Evolutionary conservation across 2,113 vertebrate genomes (phyloP).

Genomic region (Miniopterus natalensis): DNA sequence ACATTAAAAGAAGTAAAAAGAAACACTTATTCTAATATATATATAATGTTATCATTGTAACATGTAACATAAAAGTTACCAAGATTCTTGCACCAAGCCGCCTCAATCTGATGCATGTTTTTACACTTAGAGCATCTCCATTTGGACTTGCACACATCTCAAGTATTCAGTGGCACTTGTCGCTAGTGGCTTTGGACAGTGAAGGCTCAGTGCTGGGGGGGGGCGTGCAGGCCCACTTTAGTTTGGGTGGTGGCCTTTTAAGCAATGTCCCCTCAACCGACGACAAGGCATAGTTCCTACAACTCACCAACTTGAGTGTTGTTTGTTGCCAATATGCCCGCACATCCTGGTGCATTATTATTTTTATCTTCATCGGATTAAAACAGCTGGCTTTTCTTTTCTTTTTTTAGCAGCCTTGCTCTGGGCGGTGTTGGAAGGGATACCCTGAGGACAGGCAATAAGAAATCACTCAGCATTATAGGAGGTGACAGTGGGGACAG

Average conservation of each 20-base stretch:
- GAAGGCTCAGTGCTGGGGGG: neutral
- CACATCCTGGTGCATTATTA: neutral
- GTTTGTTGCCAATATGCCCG: neutral
- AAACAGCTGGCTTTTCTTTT: neutral
- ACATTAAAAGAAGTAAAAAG: neutral
- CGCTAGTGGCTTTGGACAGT: neutral
- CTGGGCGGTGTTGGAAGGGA: neutral
- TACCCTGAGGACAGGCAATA: neutral
- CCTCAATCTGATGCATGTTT: neutral
- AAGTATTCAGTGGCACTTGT: rapidly evolving
- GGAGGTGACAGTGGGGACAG: neutral
- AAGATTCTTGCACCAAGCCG: neutral
- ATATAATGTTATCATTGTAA: neutral
- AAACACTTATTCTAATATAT: neutral
- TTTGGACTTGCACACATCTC: neutral
- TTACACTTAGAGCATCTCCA: neutral
- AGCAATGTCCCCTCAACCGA: neutral
- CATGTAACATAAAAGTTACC: neutral
- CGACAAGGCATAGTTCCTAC: no score
- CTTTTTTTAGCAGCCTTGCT: neutral
- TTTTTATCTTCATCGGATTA: neutral
- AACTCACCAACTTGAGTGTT: neutral
- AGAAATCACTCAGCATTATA: neutral
- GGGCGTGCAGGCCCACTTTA: neutral
- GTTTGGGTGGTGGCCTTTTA: neutral